Percentiles rank a stretch among this genome's conserved stretches.
Evolutionary conservation across 2,113 vertebrate species (phyloP).

Genomic region (Protomyctophum bolini): DNA sequence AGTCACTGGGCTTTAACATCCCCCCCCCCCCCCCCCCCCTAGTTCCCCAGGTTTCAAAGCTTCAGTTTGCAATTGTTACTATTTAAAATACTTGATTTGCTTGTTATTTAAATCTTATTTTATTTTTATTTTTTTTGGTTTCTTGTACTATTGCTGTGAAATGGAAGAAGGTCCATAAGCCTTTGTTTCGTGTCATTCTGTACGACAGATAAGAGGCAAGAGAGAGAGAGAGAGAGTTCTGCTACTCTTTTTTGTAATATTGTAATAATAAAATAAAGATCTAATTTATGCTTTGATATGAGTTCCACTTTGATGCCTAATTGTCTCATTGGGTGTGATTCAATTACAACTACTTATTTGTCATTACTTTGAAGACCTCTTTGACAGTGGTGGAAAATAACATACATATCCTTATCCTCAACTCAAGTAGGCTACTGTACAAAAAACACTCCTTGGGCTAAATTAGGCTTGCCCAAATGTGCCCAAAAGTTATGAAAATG

Average conservation of each 20-base stretch:
- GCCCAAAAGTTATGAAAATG: no score
- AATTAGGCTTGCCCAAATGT: no score
- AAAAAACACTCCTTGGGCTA: no score
- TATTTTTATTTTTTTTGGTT: constrained; percentile 56
- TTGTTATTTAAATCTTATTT: constrained; percentile 76
- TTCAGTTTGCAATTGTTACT: constrained; percentile 85
- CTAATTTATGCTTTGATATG: constrained; percentile 84
- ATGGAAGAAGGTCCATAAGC: constrained; percentile 74
- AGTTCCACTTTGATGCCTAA: constrained; percentile 17
- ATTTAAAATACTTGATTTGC: constrained; percentile 84
- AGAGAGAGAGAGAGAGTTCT: constrained; percentile 80
- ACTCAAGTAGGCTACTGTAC: no score
- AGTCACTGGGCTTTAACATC: constrained; percentile 86
- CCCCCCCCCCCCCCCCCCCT: constrained; percentile 31
- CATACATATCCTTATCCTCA: no score
- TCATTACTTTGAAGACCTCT: no score
- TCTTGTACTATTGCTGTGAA: constrained; percentile 80
- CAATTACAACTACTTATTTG: no score
- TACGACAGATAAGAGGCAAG: constrained; percentile 72
- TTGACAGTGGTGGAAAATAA: no score
- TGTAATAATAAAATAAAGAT: constrained; percentile 89
- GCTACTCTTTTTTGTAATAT: constrained; percentile 87
- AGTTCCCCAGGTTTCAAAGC: constrained; percentile 78
- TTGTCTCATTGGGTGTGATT: not conserved
- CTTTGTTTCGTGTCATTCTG: constrained; percentile 79